Base-by-base conservation (phyloP, 2,113 vertebrate genomes). In the Vulpes lagopus region DNA sequence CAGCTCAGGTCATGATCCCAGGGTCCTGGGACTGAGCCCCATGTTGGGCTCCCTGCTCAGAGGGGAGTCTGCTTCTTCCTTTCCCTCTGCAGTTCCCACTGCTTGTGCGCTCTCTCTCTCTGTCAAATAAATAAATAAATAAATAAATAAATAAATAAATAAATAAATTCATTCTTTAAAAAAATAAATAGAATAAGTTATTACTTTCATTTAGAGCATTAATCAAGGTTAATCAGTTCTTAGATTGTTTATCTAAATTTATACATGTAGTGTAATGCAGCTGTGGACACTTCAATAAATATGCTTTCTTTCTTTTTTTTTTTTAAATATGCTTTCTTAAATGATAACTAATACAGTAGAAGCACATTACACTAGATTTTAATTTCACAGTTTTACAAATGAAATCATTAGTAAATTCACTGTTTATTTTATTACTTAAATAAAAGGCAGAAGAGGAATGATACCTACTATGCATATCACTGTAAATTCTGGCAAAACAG, bases 371-470 rank as follows among this genome's bases (percentile, higher is more conserved):
- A 71, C 16, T 95, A 88, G 83, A 74, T 51, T 94, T 91, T 88
- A 89, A 83, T 95, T 92, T 84, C 6, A 89, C 53, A 71, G 43
- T 94, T 97, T 92, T 76, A 17, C 3, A 69, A 90, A 81, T 84
- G 78, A 89, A 94, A 53, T 59, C 14, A 51, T 55, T 82, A 82
- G 35, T 89, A 84, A 89, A 43, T 32, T 96, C 27, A 35, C 53
- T 84, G 4, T 35, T 87, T 95, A 23, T 97, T 93, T 69, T 49
- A 17, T 65, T 59, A 43, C 23, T 87, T 89, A 43, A 65, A 64
- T 95, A 89, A 95, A 91, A 95, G 23, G 10, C 60, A 43, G 27
- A 62, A 96, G 89, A 97, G 96, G 76, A 95, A 80, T 64, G 64
- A 65, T 74, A 0, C 20, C 49, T 95, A 64, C 86, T 94, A 79